These are phyloP conservation scores for Dorcus hopei DNA, from an alignment of 2,888 invertebrate genomes.

Conservation along the genomic window DNA sequence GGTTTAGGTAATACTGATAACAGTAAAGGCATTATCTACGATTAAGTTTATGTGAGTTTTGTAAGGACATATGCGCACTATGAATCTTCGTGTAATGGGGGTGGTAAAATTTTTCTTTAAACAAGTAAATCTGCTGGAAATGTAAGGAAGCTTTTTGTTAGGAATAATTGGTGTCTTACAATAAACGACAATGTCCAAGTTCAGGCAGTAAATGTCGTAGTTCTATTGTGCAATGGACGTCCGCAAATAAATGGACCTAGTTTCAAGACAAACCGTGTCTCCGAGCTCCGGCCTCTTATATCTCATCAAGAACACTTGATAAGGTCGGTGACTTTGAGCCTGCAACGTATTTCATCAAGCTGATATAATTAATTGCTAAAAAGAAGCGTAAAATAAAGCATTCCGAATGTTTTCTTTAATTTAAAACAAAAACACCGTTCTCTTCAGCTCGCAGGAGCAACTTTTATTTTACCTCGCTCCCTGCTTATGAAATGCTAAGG, in stretches of 20 bases:
- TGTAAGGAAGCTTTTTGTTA: slow-evolving; percentile 1
- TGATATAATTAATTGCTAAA: slow-evolving; percentile 12
- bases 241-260: slow-evolving; percentile 17
- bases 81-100: background rate
- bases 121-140: background rate
- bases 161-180: slow-evolving; percentile 15
- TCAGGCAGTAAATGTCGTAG: slow-evolving; percentile 11
- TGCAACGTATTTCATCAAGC: slow-evolving; percentile 14
- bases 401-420: slow-evolving; percentile 14
- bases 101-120: background rate
- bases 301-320: slow-evolving; percentile 6
- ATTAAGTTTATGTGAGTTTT: too few relatives aligned
- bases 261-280: slow-evolving; percentile 10
- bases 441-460: too few relatives aligned
- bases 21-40: too few relatives aligned
- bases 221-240: slow-evolving; percentile 18
- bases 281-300: slow-evolving; percentile 5
- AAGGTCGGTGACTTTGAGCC: slow-evolving; percentile 7
- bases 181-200: slow-evolving; percentile 13
- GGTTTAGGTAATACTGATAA: too few relatives aligned
- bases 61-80: background rate
- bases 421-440: too few relatives aligned
- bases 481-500: too few relatives aligned
- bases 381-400: slow-evolving; percentile 7
- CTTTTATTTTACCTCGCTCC: too few relatives aligned